Evolutionary conservation across 1,140 invertebrate genomes (phyloP), one percentile per base, ranked within the genome.

Genomic region (Protaetia brevitarsis): DNA sequence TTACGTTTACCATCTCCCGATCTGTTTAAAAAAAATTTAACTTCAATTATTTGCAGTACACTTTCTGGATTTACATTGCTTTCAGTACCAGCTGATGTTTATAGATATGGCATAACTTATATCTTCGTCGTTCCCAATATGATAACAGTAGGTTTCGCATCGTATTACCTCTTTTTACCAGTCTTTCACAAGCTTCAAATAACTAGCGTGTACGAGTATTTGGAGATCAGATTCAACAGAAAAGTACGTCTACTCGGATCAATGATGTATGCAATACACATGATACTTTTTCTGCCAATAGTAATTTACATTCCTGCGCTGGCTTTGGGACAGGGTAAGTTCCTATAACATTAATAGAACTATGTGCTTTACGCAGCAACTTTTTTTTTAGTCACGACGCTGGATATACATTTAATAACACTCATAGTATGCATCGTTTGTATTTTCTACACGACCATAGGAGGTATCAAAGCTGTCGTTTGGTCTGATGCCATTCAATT

Each of bases 31-130:
- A 21, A 1, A 26, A 27, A 27, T 21, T 59, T 27, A n/a, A n/a
- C 16, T 6, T 26, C 10, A 10, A 10, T 27, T 13, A 16, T 65
- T 82, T 81, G 76, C 75, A 92, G 89, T 74, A 90, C 91, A 71
- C 81, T 92, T 72, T 93, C 91, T n/a, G 90, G 90, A 37, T 87
- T 93, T 23, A 90, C 90, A 0, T 74, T 94, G 2, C 81, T 94
- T 0, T 90, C 89, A 7, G 84, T 89, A 27, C 92, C 92, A 0
- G 85, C 90, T 0, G 92, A 94, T 74, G 86, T 93, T 58, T 94
- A 94, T 69, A 76, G 81, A 6, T 86, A 85, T 71, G 91, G 91
- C 1, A 86, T 1, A 84, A 88, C 69, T 21, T 36, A 2, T 84
- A 83, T 70, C 79, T 84, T 3, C 84, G 85, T 3, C 79, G 90